Evolutionary conservation across 2,113 vertebrate species (phyloP), one percentile per base, ranked within the genome.

Genomic region (Euleptes europaea): DNA sequence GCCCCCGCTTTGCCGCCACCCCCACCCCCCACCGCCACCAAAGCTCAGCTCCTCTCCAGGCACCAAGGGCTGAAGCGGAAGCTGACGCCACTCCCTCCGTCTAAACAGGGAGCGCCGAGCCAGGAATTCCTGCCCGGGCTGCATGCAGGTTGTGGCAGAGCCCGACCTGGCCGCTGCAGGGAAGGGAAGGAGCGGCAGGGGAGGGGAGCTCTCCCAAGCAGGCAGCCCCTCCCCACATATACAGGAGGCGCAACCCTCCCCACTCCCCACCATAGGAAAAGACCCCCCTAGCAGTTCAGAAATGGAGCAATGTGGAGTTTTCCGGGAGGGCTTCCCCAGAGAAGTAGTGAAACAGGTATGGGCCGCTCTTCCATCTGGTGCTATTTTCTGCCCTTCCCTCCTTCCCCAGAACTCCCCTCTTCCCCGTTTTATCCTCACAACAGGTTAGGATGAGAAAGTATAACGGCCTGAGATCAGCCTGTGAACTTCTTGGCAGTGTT

Each of bases 11-110:
- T 21, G 21, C 49, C 23, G 7, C 1, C 40, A 4, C 21, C n/a
- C 11, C 44, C 6, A 2, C 31, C 14, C 33, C 0, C 69, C 54
- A 1, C 2, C 6, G 5, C 49, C 31, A 4, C 35, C 3, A 0
- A 12, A n/a, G 51, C 38, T 13, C 49, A 17, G 51, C 31, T 26
- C 15, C 84, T 47, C 78, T 49, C 57, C 70, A n/a, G 78, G 44
- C 70, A 17, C n/a, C 47, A 42, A 44, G 17, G 31, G 51, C 51
- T 35, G 38, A 79, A 78, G 66, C 21, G 66, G 84, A 71, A 85
- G n/a, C 31, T 2, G 51, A 13, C 28, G 73, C 65, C 85, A 1
- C 80, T 38, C 80, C 80, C 66, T 49, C 66, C 35, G 7, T 60
- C 74, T 3, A 21, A 83, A 65, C 65, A 72, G 66, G 85, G 74